These are phyloP conservation scores for Drosophila macrospina DNA, from an alignment of 2,888 invertebrate species.

Conservation along the genomic window DNA sequence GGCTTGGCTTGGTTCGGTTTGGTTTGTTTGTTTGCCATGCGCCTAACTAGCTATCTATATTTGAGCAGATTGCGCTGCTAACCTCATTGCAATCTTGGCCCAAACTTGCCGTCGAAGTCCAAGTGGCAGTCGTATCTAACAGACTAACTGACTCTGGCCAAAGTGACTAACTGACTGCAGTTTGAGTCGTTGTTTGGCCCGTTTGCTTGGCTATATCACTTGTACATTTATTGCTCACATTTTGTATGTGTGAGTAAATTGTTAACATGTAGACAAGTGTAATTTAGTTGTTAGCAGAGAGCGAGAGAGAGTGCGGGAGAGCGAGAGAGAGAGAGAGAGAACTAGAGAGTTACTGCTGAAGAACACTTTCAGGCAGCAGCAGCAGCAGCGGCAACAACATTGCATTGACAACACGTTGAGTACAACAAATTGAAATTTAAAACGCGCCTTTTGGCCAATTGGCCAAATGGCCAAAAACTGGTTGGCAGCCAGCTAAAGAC, in stretches of 20 bases:
- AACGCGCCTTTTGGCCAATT: conserved; percentile 71
- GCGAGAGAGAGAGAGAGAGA: conserved; percentile 15
- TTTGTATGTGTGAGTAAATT: conserved; percentile 64
- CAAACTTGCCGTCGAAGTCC: conserved; percentile 39
- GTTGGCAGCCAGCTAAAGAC: conserved; percentile 48
- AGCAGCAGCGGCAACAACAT: conserved; percentile 10
- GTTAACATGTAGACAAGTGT: conserved; percentile 81
- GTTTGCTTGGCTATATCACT: conserved; percentile 70
- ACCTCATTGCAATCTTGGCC: conserved; percentile 75
- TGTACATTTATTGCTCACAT: conserved; percentile 67
- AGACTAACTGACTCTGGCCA: conserved; percentile 55
- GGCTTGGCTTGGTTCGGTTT: conserved; percentile 29
- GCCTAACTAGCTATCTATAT: conserved; percentile 81
- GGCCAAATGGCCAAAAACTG: conserved; percentile 72
- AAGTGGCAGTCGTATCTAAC: conserved; percentile 33
- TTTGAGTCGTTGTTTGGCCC: conserved; percentile 48
- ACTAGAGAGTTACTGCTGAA: conserved; percentile 25
- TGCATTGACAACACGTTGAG: conserved; percentile 75
- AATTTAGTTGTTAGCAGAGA: conserved; percentile 76
- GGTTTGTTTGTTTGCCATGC: conserved; percentile 49
- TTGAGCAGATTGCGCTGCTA: conserved; percentile 82
- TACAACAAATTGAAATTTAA: conserved; percentile 80
- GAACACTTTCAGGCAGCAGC: conserved; percentile 52
- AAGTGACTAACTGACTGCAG: conserved; percentile 58
- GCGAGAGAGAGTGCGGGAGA: conserved; percentile 23